These are phyloP conservation scores for Neodontobutis hainanensis DNA, from an alignment of 2,113 vertebrate genomes.

Conservation along the genomic window DNA sequence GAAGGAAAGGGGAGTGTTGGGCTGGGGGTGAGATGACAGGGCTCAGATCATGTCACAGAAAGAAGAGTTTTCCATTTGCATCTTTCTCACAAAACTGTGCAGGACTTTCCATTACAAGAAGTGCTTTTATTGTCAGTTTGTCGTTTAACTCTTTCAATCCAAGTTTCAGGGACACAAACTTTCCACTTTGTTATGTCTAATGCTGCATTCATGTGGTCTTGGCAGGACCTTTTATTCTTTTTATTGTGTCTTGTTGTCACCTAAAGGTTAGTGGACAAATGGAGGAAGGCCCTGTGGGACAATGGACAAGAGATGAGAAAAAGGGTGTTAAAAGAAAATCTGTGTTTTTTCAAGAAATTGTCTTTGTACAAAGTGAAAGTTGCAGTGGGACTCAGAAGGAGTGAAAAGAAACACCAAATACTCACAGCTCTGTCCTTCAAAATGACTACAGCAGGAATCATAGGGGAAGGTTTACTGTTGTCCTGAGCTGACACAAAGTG, in stretches of 20 bases:
- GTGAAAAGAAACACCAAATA: not conserved
- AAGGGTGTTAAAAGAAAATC: slow-evolving; percentile 5
- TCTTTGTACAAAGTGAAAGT: not conserved
- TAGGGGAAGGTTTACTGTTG: not conserved
- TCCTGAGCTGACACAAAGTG: not conserved
- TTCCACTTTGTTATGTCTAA: too few relatives aligned
- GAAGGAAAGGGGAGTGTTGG: not conserved
- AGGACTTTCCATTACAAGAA: not conserved
- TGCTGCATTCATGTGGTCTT: too few relatives aligned
- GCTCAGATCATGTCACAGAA: not conserved
- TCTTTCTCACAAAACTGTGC: not conserved
- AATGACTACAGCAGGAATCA: not conserved
- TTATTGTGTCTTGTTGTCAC: too few relatives aligned
- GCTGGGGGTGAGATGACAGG: slow-evolving; percentile 9
- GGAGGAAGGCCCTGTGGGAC: not conserved
- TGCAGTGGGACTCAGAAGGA: not conserved
- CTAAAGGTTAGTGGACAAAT: not conserved
- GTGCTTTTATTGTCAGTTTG: not conserved
- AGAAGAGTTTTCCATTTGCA: slow-evolving; percentile 1
- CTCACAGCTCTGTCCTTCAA: slow-evolving; percentile 3
- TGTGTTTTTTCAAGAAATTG: not conserved
- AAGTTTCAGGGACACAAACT: not conserved
- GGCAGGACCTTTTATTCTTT: too few relatives aligned
- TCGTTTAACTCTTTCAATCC: not conserved
- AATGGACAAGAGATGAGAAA: not conserved